These are phyloP conservation scores for Bellardia pandia DNA, from an alignment of 2,888 invertebrate genomes.

Conservation along the genomic window DNA sequence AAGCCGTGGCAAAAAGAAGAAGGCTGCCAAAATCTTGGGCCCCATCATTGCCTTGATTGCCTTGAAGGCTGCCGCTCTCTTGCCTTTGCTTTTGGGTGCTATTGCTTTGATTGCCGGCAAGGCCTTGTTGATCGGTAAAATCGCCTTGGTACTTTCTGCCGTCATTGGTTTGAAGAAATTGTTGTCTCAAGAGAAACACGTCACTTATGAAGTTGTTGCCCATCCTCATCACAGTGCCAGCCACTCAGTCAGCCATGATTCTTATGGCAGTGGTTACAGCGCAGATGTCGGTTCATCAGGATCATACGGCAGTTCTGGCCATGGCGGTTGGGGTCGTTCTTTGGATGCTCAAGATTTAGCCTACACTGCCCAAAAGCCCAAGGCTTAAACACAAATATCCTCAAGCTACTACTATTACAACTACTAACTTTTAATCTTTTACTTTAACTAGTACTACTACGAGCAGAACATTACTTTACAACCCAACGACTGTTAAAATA, in stretches of 20 bases:
- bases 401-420: neutral
- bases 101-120: constrained; percentile 94
- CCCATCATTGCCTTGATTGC: constrained; percentile 90
- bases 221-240: constrained; percentile 92
- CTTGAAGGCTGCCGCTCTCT: constrained; percentile 91
- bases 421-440: constrained; percentile 32
- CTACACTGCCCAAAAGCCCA: constrained; percentile 90
- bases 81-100: constrained; percentile 91
- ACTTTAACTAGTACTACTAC: constrained; percentile 42
- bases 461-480: constrained; percentile 58
- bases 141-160: constrained; percentile 92
- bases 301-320: constrained; percentile 88
- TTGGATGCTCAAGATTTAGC: constrained; percentile 91
- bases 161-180: constrained; percentile 94
- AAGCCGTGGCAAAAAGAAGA: constrained; percentile 93
- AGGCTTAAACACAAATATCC: constrained; percentile 76
- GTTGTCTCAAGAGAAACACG: constrained; percentile 92
- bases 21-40: constrained; percentile 91
- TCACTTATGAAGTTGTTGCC: constrained; percentile 94
- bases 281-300: constrained; percentile 86
- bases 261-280: constrained; percentile 86
- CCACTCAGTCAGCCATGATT: constrained; percentile 89
- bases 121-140: constrained; percentile 92
- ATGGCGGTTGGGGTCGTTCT: constrained; percentile 91
- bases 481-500: constrained; percentile 73